These are phyloP conservation scores for Melozone crissalis DNA, from an alignment of 2,113 vertebrate species.

Conservation along the genomic window DNA sequence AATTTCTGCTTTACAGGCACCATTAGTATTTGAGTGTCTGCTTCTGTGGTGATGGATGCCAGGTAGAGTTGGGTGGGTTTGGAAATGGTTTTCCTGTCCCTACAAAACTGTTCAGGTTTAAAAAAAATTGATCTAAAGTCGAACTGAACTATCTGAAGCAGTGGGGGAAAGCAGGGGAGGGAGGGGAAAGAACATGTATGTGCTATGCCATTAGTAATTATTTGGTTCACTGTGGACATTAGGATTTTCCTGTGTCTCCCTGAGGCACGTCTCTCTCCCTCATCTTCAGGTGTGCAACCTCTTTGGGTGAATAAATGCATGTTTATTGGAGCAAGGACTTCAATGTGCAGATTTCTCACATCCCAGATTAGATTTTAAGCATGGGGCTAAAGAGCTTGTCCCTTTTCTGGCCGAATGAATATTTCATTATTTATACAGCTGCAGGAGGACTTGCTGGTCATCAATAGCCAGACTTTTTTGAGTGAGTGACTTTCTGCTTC, in stretches of 20 bases:
- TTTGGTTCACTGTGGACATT: background rate
- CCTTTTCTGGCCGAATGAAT: background rate
- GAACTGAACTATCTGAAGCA: background rate
- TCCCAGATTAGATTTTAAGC: background rate
- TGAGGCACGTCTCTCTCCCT: background rate
- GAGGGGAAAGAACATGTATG: background rate
- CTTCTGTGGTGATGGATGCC: conserved; percentile 31
- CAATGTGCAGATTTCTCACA: background rate
- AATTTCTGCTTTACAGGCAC: conserved; percentile 50
- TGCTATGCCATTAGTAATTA: background rate
- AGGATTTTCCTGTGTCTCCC: background rate
- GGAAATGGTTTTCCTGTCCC: background rate
- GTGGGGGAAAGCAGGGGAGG: background rate
- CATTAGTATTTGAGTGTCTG: conserved; percentile 44
- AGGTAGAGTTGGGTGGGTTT: background rate
- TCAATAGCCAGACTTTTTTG: background rate
- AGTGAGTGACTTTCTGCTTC: background rate
- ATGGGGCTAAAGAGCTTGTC: background rate
- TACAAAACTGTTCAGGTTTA: background rate
- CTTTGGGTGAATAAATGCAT: background rate
- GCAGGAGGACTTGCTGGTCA: background rate
- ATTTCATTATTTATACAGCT: conserved; percentile 31
- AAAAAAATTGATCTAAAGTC: background rate
- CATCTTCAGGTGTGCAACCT: background rate
- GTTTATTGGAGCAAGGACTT: background rate